Conservation (phyloP, 1,140 invertebrate genomes). For the Bursaphelenchus mucronatus region DNA sequence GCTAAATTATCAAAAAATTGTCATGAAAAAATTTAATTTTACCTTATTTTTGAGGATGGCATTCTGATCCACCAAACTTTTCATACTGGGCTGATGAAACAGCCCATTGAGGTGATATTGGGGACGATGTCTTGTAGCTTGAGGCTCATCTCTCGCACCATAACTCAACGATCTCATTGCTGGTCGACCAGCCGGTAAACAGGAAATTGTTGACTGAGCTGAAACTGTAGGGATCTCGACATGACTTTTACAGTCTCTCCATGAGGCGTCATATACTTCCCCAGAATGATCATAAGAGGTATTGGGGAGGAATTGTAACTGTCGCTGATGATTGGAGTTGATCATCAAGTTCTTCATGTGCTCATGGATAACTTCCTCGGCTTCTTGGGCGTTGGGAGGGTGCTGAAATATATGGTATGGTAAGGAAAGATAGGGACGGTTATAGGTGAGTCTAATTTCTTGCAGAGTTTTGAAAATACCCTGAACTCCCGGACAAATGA, state of each 20-base stretch:
- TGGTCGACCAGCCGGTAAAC: conserved; percentile 25
- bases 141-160: conserved; percentile 21
- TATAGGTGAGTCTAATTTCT: not conserved
- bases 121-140: conserved; percentile 2
- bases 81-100: conserved; percentile 33
- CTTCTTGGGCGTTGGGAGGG: conserved; percentile 35
- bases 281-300: conserved; percentile 21
- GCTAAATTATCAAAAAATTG: conserved; percentile 1
- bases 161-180: conserved; percentile 33
- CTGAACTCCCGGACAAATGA: no score
- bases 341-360: conserved; percentile 37
- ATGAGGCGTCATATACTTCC: conserved; percentile 30
- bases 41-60: conserved; percentile 5
- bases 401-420: conserved; percentile 21
- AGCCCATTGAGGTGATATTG: conserved; percentile 33
- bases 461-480: no score
- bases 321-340: conserved; percentile 24
- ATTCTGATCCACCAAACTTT: conserved; percentile 2
- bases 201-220: conserved; percentile 35
- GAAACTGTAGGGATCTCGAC: conserved; percentile 14
- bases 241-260: conserved; percentile 17
- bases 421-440: not conserved
- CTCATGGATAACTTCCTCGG: conserved; percentile 32
- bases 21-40: not conserved
- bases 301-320: conserved; percentile 28